phyloP scores from a whole-genome alignment of 1,140 invertebrate genomes.

The Phortica variegata region DNA sequence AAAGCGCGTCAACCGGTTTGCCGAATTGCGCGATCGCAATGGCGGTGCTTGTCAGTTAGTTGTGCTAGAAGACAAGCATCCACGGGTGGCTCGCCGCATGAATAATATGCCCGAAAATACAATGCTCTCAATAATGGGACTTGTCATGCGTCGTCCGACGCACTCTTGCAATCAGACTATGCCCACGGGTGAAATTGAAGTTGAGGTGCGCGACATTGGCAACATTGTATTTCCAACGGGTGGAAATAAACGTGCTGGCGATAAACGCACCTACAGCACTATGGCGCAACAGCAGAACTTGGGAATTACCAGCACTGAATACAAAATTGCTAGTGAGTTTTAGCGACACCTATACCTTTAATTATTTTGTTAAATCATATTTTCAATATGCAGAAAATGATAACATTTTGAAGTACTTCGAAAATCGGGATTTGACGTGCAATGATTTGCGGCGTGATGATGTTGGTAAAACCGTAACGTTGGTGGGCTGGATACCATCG shows the following conservation, averaged over 20 bases:
- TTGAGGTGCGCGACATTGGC: conserved; percentile 54
- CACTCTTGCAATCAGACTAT: conserved; percentile 55
- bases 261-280: conserved; percentile 48
- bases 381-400: conserved; percentile 37
- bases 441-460: conserved; percentile 66
- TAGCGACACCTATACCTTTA: not conserved
- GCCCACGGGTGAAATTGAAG: conserved; percentile 57
- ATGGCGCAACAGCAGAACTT: conserved; percentile 39
- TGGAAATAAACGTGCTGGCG: conserved; percentile 31
- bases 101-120: conserved; percentile 57
- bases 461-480: conserved; percentile 65
- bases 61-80: conserved; percentile 55
- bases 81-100: conserved; percentile 51
- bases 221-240: conserved; percentile 47
- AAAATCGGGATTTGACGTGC: conserved; percentile 69
- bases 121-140: conserved; percentile 53
- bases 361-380: not conserved
- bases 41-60: conserved; percentile 57
- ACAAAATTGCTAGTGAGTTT: conserved; percentile 49
- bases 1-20: conserved; percentile 55
- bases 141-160: conserved; percentile 44
- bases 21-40: conserved; percentile 51
- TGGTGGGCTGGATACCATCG: conserved; percentile 78
- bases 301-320: conserved; percentile 55
- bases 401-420: conserved; percentile 58